Evolutionary conservation across 1,140 invertebrate genomes (phyloP), one percentile per base, ranked within the genome.

Genomic region (Neodiprion fabricii): DNA sequence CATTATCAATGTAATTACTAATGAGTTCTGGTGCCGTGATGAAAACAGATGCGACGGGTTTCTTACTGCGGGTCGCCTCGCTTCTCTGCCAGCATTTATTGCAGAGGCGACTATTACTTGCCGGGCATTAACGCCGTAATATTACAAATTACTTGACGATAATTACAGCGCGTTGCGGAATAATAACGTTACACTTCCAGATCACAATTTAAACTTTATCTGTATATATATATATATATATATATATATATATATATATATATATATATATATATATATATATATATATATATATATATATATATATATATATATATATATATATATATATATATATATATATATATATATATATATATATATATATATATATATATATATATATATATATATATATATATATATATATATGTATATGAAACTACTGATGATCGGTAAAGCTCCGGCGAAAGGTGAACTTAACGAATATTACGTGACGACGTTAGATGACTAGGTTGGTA

Each of bases 1-100:
- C 53, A 61, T 11, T 61, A 61, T n/a, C 53, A 61, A 61, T 61
- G 53, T 61, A 61, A 61, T 61, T 61, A 61, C 7, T 61, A 61
- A 61, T 61, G 53, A 61, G 53, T 61, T n/a, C 11, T n/a, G n/a
- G 53, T 61, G 53, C 53, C 53, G n/a, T n/a, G 11, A 61, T 61
- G 53, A 61, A n/a, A 12, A 61, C 3, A 61, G 53, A 61, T 61
- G 53, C 53, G 53, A 61, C 53, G n/a, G 11, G 11, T 11, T 61
- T 12, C 53, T 61, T 61, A n/a, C 8, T 4, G 11, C n/a, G 53
- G 11, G 53, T 61, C 11, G 11, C 53, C 53, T n/a, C 53, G 8
- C 2, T 61, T 61, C 4, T 61, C 53, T 61, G 1, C 53, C 53
- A 0, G 1, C 53, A 61, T 40, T 11, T 61, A 61, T 61, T 61